Conservation (phyloP, 2,113 vertebrate species). For the Lates calcarifer region DNA sequence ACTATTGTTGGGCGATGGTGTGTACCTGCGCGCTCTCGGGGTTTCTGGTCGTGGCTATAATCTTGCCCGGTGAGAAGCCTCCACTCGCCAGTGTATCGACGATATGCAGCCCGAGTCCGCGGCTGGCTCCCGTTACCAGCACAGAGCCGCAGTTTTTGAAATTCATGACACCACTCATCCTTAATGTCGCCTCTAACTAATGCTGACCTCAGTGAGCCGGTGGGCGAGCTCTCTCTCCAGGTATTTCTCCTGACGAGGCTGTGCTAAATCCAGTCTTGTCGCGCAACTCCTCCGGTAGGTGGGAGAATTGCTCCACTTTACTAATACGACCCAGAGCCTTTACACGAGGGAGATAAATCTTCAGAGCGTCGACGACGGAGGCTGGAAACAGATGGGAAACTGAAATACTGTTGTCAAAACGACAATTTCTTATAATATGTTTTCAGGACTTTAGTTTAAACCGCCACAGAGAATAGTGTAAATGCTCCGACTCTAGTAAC, state of each 20-base stretch:
- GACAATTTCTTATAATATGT: not conserved
- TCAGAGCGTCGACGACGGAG: not conserved
- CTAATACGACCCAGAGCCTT: not conserved
- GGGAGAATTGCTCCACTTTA: constrained; percentile 6
- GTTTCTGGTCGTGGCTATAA: constrained; percentile 82
- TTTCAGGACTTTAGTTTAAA: not conserved
- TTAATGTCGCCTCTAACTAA: rapidly evolving
- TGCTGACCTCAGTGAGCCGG: rapidly evolving
- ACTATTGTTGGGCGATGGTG: too few species aligned
- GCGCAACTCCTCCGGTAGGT: constrained; percentile 24
- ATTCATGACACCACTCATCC: constrained; percentile 53
- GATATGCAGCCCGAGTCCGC: constrained; percentile 85
- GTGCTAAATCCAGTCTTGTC: not conserved
- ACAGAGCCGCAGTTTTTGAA: constrained; percentile 81
- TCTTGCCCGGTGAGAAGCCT: constrained; percentile 75
- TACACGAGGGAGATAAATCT: not conserved
- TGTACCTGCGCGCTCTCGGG: constrained; percentile 81
- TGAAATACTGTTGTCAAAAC: not conserved
- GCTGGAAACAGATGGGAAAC: not conserved
- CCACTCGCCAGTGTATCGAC: constrained; percentile 78
- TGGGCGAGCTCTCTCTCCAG: not conserved
- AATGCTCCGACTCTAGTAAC: not conserved
- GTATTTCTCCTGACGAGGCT: not conserved
- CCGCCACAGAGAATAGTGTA: not conserved
- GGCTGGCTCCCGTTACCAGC: constrained; percentile 85